Conservation (phyloP, 2,888 invertebrate genomes). For the Sarcophaga variegata region DNA sequence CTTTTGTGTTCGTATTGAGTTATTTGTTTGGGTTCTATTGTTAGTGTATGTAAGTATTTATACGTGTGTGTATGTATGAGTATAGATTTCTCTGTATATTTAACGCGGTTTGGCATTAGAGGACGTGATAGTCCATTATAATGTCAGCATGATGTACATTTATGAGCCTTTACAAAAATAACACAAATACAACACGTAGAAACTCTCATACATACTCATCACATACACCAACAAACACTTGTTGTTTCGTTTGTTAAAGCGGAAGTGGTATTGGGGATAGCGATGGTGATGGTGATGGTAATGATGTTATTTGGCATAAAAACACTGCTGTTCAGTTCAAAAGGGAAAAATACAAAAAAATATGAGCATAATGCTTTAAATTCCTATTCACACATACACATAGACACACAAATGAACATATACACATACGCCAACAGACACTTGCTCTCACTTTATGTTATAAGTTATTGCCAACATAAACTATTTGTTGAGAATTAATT, state of each 20-base stretch:
- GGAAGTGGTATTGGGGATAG: conserved; percentile 18
- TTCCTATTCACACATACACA: neutral
- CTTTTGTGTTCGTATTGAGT: conserved; percentile 32
- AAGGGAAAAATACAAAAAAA: conserved; percentile 30
- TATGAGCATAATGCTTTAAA: conserved; percentile 10
- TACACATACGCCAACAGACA: neutral
- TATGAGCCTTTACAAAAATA: conserved; percentile 11
- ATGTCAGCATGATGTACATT: conserved; percentile 59
- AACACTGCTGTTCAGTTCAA: neutral
- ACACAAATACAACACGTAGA: neutral
- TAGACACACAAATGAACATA: neutral
- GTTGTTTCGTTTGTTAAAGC: conserved; percentile 34
- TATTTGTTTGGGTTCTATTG: conserved; percentile 30
- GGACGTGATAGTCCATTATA: conserved; percentile 60
- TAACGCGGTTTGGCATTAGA: conserved; percentile 58
- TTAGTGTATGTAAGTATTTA: neutral
- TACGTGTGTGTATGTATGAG: neutral
- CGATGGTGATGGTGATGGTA: neutral
- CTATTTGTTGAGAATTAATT: conserved; percentile 62
- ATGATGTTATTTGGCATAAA: neutral
- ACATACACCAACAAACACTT: conserved; percentile 39
- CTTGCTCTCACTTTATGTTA: conserved; percentile 30
- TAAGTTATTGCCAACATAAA: conserved; percentile 57
- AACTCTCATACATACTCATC: neutral
- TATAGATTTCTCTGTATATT: neutral